Percentiles rank a stretch among this genome's conserved stretches.
phyloP scores from a whole-genome alignment of 2,797 vertebrate species.

The Aphelocoma californica region DNA sequence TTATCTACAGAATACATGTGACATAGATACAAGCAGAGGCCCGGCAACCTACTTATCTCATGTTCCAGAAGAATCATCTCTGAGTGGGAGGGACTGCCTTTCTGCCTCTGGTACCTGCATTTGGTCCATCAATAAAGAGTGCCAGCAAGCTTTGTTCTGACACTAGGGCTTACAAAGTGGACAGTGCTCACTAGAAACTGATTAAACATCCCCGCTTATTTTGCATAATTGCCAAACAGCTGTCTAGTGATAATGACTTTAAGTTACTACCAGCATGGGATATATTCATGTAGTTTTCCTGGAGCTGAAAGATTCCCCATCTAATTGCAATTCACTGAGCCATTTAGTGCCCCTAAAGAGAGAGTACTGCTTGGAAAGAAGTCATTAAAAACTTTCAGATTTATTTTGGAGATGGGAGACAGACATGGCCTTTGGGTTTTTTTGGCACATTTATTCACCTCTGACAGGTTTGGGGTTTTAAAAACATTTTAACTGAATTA shows the following conservation, averaged over 20 bases:
- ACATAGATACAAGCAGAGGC: background rate
- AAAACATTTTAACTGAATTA: slow-evolving; percentile 34
- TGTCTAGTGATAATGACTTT: slow-evolving; percentile 54
- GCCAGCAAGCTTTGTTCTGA: background rate
- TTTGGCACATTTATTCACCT: background rate
- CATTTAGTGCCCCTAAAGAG: slow-evolving; percentile 33
- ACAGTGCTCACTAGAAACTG: slow-evolving; percentile 25
- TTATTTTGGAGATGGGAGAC: slow-evolving; percentile 5
- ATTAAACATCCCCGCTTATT: slow-evolving; percentile 43
- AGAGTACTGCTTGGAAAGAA: background rate
- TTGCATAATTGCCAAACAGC: slow-evolving; percentile 60
- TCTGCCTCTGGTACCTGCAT: background rate
- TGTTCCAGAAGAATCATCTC: slow-evolving; percentile 3
- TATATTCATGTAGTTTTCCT: slow-evolving; percentile 27
- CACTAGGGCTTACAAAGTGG: background rate
- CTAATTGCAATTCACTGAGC: slow-evolving; percentile 57
- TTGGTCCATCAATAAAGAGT: background rate
- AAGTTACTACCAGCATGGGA: slow-evolving; percentile 50
- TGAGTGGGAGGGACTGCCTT: background rate
- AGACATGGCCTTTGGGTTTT: slow-evolving; percentile 15
- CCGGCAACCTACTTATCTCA: background rate
- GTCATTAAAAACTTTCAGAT: slow-evolving; percentile 43
- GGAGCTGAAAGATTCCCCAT: slow-evolving; percentile 27
- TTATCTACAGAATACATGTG: background rate
- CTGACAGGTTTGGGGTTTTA: background rate